These are phyloP conservation scores for Trissoscelio sp. DNA, from an alignment of 2,888 invertebrate species.

Conservation along the genomic window DNA sequence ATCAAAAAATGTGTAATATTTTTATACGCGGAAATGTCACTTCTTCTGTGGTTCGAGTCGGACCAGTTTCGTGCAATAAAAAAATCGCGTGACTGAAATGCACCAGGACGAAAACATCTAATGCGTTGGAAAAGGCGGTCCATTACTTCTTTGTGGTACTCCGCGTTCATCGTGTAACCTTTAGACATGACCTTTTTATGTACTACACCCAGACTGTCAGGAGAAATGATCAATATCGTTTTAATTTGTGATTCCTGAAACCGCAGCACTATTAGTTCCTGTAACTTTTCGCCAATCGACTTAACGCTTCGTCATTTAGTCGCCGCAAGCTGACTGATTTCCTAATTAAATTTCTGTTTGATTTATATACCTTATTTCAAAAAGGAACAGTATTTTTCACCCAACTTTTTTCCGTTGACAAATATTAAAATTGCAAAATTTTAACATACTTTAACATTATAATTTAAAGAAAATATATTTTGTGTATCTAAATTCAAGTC, in stretches of 20 bases:
- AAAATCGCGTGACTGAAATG: constrained; percentile 34
- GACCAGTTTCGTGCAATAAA: constrained; percentile 27
- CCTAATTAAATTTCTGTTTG: constrained; percentile 53
- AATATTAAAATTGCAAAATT: no score
- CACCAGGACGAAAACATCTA: constrained; percentile 48
- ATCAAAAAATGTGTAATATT: not conserved
- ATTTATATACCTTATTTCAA: constrained; percentile 34
- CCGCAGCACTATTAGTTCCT: constrained; percentile 51
- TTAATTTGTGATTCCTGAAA: constrained; percentile 58
- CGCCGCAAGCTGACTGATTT: constrained; percentile 41
- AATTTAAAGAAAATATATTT: no score
- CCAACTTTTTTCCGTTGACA: no score
- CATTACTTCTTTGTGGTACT: constrained; percentile 43
- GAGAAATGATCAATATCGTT: constrained; percentile 56
- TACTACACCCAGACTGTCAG: constrained; percentile 25
- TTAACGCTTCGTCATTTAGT: constrained; percentile 43
- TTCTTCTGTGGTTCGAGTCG: constrained; percentile 25
- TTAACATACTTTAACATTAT: no score
- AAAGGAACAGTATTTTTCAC: not conserved
- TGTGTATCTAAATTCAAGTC: no score
- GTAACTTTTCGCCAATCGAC: constrained; percentile 50
- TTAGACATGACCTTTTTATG: constrained; percentile 45
- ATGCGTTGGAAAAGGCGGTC: constrained; percentile 47
- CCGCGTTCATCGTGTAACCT: constrained; percentile 22
- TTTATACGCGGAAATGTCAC: constrained; percentile 7